Percentiles rank a stretch among this genome's conserved stretches.
Conservation (phyloP, 2,888 invertebrate species). For the Plemyria rubiginata region DNA sequence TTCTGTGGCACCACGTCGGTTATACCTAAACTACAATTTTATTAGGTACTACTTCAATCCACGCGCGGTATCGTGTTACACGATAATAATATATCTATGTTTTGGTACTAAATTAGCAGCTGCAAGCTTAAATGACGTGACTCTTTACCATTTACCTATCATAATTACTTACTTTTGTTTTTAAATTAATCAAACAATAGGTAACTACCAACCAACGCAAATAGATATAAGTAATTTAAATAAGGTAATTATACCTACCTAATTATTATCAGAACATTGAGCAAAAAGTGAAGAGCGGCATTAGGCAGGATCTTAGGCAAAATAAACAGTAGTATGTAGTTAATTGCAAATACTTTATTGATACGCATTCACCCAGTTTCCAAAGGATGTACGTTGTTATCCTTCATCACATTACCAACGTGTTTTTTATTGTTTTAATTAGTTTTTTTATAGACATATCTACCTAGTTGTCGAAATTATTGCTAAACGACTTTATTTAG, state of each 20-base stretch:
- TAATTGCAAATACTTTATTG: slow-evolving; percentile 21
- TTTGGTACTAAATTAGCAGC: background rate
- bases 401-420: slow-evolving; percentile 13
- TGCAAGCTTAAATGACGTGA: background rate
- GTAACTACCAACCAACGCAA: background rate
- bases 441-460: slow-evolving; percentile 14
- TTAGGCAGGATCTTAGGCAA: slow-evolving; percentile 26
- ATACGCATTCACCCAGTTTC: slow-evolving; percentile 32
- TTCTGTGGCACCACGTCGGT: background rate
- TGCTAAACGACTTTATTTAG: slow-evolving; percentile 9
- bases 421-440: slow-evolving; percentile 22
- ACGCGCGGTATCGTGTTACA: slow-evolving; percentile 20
- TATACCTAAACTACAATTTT: background rate
- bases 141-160: background rate
- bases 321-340: slow-evolving; percentile 1
- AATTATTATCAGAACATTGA: background rate
- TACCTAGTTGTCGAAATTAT: slow-evolving; percentile 14
- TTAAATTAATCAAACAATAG: slow-evolving; percentile 2
- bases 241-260: no score
- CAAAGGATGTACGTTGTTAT: slow-evolving; percentile 30
- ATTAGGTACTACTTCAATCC: slow-evolving; percentile 1
- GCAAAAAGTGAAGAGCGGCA: background rate
- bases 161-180: background rate
- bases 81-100: background rate
- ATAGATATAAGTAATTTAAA: background rate